Percentiles rank a stretch among this genome's conserved stretches.
Conservation (phyloP, 1,140 invertebrate species). For the Zelostemma sp. region DNA sequence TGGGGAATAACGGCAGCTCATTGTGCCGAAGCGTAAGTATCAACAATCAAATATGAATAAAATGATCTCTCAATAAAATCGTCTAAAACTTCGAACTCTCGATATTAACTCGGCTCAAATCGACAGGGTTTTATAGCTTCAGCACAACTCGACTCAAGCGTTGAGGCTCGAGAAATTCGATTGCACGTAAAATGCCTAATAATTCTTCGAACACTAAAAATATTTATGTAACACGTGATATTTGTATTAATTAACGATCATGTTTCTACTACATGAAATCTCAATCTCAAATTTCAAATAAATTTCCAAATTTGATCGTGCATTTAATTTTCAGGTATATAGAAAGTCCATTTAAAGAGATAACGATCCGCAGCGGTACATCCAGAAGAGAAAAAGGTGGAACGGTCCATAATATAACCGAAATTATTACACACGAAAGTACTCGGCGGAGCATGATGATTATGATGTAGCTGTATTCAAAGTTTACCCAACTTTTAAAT, state of each 20-base stretch:
- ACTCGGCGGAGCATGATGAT: constrained; percentile 60
- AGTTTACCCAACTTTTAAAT: constrained; percentile 47
- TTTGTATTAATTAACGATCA: not conserved
- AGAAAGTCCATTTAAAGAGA: not conserved
- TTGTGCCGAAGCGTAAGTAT: constrained; percentile 56
- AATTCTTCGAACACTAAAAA: no score
- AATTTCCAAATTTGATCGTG: not conserved
- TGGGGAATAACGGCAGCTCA: constrained; percentile 72
- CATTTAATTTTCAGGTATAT: constrained; percentile 10
- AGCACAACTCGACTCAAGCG: no score
- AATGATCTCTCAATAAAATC: not conserved
- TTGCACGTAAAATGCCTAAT: no score
- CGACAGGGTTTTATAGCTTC: no score
- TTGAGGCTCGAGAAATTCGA: no score
- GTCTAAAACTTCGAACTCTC: not conserved
- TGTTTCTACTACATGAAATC: no score
- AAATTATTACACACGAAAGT: constrained; percentile 60
- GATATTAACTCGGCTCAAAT: not conserved
- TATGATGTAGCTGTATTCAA: constrained; percentile 71
- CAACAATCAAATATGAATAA: not conserved
- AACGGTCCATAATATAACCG: constrained; percentile 47
- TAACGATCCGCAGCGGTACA: constrained; percentile 54
- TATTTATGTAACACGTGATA: not conserved
- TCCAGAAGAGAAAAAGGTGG: constrained; percentile 50
- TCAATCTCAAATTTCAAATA: no score